Evolutionary conservation across 2,797 vertebrate species (phyloP), one percentile per base, ranked within the genome.

Genomic region (Nannoperca obscura): DNA sequence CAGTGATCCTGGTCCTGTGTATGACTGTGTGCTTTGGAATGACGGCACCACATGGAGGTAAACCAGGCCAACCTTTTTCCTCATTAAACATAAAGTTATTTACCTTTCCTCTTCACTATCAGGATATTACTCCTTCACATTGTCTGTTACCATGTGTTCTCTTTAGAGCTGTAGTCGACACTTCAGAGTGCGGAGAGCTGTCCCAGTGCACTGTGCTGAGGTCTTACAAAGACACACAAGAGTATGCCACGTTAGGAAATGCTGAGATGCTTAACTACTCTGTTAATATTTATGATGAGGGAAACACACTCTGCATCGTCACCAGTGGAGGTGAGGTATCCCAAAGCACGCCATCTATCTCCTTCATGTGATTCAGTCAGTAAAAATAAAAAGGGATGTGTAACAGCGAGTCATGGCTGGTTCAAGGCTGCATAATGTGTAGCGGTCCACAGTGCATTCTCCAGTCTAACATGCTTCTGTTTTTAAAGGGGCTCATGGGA

Each of bases 251-350:
- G 2, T 95, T 99, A 76, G 98, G 98, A 83, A 96, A 95, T 50
- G 96, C 97, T 1, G 98, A 99, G 88, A 99, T 99, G 98, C 91
- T 99, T 14, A 99, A 99, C 93, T 99, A 99, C 86, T 99, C 98
- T 0, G 87, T 99, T 11, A 99, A 98, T 83, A 95, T 99, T 87
- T 99, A 99, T 34, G 98, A 99, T 55, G 97, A 99, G 47, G 98
- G 98, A 65, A 98, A 97, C 89, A 96, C 98, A 2, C 97, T 99
- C 78, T 99, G 97, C 74, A 97, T 99, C 54, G 97, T 99, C 89
- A 98, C 98, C 77, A 99, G 97, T 80, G 98, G 98, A 96, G 98
- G 98, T 99, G 92, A 93, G 89, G 9, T 40, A 22, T 58, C 38
- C 3, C 5, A 50, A 32, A 46, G 17, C 49, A 22, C 7, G 5